phyloP scores from a whole-genome alignment of 2,113 vertebrate genomes.

The Ploceus nigricollis region DNA sequence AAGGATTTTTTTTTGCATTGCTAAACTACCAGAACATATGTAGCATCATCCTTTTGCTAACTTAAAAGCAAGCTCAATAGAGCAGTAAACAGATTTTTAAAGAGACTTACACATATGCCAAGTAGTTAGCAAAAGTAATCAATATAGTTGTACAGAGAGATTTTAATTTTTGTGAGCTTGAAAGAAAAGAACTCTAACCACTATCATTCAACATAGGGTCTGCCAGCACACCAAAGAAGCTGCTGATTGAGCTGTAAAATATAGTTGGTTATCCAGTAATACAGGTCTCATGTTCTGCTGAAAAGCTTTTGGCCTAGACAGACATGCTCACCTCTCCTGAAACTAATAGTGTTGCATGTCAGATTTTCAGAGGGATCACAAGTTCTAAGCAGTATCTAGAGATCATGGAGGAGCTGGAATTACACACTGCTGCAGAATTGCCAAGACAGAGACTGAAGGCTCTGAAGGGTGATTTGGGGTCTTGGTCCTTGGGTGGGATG shows the following conservation, averaged over 20 bases:
- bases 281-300: not conserved
- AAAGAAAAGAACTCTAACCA: not conserved
- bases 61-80: not conserved
- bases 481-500: not conserved
- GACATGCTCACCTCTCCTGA: not conserved
- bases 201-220: not conserved
- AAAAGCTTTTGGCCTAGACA: not conserved
- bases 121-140: not conserved
- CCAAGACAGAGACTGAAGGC: not conserved
- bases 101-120: not conserved
- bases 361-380: not conserved
- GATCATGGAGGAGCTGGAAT: not conserved
- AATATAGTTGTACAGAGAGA: not conserved
- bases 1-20: not conserved
- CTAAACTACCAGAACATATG: not conserved
- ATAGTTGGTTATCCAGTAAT: not conserved
- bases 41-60: not conserved
- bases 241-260: not conserved
- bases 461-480: accelerated
- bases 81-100: not conserved
- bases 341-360: not conserved
- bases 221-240: not conserved
- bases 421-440: accelerated
- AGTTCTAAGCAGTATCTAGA: not conserved
- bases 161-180: not conserved